Base-by-base conservation (phyloP, 2,797 vertebrate species). In the Danio aesculapii region DNA sequence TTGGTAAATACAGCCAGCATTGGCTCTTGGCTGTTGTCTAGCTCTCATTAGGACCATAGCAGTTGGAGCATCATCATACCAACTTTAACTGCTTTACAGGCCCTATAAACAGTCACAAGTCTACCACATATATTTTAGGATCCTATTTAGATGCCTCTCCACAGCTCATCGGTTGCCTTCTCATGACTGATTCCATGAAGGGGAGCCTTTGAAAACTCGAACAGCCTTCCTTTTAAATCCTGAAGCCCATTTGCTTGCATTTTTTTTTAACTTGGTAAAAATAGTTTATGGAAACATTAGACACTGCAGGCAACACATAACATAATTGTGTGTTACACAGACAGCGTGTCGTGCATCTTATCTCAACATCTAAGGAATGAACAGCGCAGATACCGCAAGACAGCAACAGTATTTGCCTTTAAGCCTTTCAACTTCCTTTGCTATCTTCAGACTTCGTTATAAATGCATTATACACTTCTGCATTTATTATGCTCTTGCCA, bases 101-200 rank as follows among this genome's bases (percentile, higher is more conserved):
- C 43, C 63, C 46, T 44, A 58, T 47, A 83, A 71, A 79, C 63
- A 79, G 79, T 72, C 83, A 81, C 62, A 79, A 67, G 81, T 69
- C 66, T 57, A 55, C 12, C 16, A 46, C 21, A 49, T 63, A 71
- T 50, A 52, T 71, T 69, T 79, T 57, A 49, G 46, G 52, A 83
- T 41, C 52, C 5, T 50, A 44, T 68, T 84, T 16, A 75, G 21
- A 62, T 17, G 55, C 55, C 14, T 50, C 9, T 58, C 43, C 21
- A 30, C 7, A 11, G 50, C 62, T 81, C 70, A 73, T 61, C 12
- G 19, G 58, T 49, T 59, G 14, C 44, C 68, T 58, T 74, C 75
- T 57, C 57, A 64, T 0, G 5, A 43, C 21, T n/a, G 39, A 71
- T 58, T 81, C 46, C 74, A 68, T 79, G 66, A 74, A 75, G 8